Percentiles rank a stretch among this genome's conserved stretches.
These are phyloP conservation scores for Sternotherus odoratus DNA, from an alignment of 2,797 vertebrate species.

Conservation along the genomic window DNA sequence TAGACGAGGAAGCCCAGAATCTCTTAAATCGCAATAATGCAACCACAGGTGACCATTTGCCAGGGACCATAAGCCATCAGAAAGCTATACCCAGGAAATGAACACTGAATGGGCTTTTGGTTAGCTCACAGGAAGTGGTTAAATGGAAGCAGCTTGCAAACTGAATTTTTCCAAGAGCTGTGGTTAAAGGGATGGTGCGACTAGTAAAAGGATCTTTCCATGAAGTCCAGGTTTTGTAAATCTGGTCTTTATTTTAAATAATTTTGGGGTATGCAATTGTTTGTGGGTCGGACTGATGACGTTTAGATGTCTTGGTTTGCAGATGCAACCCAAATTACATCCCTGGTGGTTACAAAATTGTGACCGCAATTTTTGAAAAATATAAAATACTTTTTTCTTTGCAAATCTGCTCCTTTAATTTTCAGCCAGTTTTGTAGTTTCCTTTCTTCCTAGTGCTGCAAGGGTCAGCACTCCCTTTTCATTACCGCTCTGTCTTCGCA, in stretches of 20 bases:
- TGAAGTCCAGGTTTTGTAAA: not conserved
- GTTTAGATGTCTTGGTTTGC: not conserved
- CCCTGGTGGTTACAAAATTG: not conserved
- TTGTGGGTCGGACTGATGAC: not conserved
- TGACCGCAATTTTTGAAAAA: not conserved
- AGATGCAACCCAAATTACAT: not conserved
- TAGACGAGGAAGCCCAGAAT: slow-evolving; percentile 86
- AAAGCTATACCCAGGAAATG: not conserved
- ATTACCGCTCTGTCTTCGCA: not conserved
- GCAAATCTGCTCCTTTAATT: not conserved
- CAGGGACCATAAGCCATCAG: slow-evolving; percentile 60
- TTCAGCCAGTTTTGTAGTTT: not conserved
- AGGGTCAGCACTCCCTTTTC: not conserved
- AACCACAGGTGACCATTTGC: slow-evolving; percentile 56
- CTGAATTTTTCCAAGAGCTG: not conserved
- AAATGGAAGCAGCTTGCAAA: not conserved
- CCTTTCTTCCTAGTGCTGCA: not conserved
- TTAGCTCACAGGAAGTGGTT: not conserved
- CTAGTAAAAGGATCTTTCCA: not conserved
- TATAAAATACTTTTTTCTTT: not conserved
- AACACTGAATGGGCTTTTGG: not conserved
- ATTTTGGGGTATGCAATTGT: not conserved
- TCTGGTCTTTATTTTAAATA: not conserved
- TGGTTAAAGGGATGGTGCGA: not conserved
- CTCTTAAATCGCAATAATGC: slow-evolving; percentile 75